These are phyloP conservation scores for Zoroaster sp. DNA, from an alignment of 53 echinoderm and acorn worm genomes.

Conservation along the genomic window DNA sequence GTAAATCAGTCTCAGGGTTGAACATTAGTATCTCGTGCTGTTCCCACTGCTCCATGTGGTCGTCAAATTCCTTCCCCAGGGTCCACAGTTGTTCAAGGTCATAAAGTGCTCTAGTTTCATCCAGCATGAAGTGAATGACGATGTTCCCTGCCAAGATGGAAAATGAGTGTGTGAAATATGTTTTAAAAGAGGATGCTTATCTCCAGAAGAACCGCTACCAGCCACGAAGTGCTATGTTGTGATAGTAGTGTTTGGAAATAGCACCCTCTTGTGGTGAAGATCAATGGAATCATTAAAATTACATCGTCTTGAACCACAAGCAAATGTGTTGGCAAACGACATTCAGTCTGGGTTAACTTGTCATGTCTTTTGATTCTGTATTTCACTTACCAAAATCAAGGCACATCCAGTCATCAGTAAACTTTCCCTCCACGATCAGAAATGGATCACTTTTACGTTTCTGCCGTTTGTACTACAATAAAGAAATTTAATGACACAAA, in stretches of 20 bases:
- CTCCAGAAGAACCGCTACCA: no score
- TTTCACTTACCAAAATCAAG: constrained; percentile 82
- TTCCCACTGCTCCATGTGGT: constrained; percentile 60
- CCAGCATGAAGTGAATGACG: constrained; percentile 88
- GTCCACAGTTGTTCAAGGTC: constrained; percentile 95
- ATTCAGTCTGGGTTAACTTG: background rate
- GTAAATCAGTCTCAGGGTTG: constrained; percentile 8
- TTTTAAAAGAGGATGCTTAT: no score
- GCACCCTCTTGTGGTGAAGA: no score
- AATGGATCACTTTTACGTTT: constrained; percentile 62
- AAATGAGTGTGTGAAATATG: background rate
- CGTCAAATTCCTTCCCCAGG: constrained; percentile 85
- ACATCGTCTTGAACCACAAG: no score
- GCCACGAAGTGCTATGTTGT: no score
- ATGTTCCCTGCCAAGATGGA: constrained; percentile 74
- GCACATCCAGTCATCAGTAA: constrained; percentile 92
- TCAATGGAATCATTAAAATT: no score
- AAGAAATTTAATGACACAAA: background rate
- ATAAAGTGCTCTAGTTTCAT: constrained; percentile 78
- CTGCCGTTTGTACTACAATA: constrained; percentile 71
- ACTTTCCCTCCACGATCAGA: constrained; percentile 76
- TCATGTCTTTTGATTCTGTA: background rate
- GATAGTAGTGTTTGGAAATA: no score
- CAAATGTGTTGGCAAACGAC: background rate
- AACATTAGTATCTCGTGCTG: constrained; percentile 8